phyloP scores from a whole-genome alignment of 2,797 vertebrate genomes.

The Scolopax rusticola region DNA sequence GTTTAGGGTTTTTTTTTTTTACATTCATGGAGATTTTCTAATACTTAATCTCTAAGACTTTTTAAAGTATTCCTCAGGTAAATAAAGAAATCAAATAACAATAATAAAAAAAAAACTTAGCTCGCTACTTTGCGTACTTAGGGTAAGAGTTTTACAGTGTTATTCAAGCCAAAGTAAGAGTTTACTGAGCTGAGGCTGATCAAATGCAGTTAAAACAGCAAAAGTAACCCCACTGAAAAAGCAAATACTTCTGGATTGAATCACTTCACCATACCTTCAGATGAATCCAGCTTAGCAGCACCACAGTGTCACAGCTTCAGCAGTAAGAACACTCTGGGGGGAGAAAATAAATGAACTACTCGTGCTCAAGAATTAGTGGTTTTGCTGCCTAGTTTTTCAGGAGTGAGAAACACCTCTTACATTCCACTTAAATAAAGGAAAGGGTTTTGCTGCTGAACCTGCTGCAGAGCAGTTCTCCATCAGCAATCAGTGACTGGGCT shows the following conservation, averaged over 20 bases:
- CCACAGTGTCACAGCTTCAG: background rate
- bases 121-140: background rate
- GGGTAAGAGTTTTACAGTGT: background rate
- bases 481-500: background rate
- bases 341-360: background rate
- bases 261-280: background rate
- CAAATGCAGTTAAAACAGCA: background rate
- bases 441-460: background rate
- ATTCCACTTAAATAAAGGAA: background rate
- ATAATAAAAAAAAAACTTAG: background rate
- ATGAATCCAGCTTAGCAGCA: background rate
- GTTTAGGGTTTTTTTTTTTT: background rate
- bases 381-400: background rate
- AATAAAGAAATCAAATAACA: background rate
- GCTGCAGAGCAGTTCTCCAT: background rate
- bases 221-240: background rate
- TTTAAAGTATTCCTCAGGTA: background rate
- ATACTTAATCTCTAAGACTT: background rate
- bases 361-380: rapidly evolving
- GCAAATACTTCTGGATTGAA: background rate
- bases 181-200: background rate
- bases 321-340: background rate
- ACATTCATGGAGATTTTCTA: background rate
- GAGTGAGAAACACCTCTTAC: background rate
- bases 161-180: background rate